phyloP scores from a whole-genome alignment of 2,113 vertebrate species.

The Gasterosteus aculeatus region DNA sequence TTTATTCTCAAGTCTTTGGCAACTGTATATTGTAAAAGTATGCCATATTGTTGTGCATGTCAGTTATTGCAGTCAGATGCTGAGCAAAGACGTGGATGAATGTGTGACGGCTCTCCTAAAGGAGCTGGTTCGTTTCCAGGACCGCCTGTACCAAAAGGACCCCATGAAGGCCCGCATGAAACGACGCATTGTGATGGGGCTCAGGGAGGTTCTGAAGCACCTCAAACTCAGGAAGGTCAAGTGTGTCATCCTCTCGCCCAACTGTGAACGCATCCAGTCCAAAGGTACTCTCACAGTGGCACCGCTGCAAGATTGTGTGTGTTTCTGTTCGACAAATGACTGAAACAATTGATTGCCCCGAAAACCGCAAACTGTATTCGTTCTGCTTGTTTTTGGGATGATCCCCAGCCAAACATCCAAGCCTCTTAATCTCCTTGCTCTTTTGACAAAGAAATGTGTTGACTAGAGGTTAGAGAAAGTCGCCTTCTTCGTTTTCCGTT shows the following conservation, averaged over 20 bases:
- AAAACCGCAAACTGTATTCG: not conserved
- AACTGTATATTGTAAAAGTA: not conserved
- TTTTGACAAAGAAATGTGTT: not conserved
- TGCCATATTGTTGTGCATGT: not conserved
- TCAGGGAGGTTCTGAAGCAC: constrained; percentile 95
- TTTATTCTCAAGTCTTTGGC: not conserved
- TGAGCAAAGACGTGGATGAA: constrained; percentile 94
- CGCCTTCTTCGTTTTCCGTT: not conserved
- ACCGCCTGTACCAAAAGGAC: constrained; percentile 96
- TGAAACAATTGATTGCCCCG: not conserved
- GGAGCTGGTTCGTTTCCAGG: constrained; percentile 96
- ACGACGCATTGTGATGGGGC: constrained; percentile 94
- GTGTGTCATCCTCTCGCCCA: constrained; percentile 96
- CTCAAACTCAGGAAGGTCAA: constrained; percentile 93
- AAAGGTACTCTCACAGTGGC: constrained; percentile 84
- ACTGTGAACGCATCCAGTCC: constrained; percentile 95
- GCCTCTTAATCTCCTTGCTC: not conserved
- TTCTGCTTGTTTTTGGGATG: not conserved
- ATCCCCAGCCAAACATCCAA: not conserved
- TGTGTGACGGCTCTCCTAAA: constrained; percentile 90
- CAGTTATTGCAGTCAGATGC: constrained; percentile 96
- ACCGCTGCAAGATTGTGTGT: not conserved
- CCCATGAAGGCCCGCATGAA: constrained; percentile 96
- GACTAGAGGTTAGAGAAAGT: too few relatives aligned
- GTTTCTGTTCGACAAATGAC: not conserved